A percentile compares a stretch with the other conserved stretches of the same genome.
Conservation (phyloP, 2,888 invertebrate species). For the Bimastos eiseni region DNA sequence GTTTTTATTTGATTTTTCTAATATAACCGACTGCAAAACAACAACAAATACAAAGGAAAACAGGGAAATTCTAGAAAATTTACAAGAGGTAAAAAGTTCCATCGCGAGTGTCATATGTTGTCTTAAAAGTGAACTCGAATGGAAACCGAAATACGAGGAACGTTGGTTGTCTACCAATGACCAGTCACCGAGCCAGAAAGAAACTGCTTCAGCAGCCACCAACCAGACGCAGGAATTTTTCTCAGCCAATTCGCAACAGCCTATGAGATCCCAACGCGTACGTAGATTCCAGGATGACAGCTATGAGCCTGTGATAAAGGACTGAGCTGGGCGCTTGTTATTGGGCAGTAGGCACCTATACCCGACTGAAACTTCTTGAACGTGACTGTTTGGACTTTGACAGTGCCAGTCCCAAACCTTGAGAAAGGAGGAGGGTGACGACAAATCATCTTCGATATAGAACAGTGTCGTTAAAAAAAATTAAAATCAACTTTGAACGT, state of each 20-base stretch:
- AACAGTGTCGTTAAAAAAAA: too few species aligned
- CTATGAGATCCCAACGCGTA: not conserved
- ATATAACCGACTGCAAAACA: conserved; percentile 16
- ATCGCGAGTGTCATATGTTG: not conserved
- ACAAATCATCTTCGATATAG: too few species aligned
- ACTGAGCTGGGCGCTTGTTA: not conserved
- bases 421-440: too few species aligned
- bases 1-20: conserved; percentile 45
- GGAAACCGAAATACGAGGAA: not conserved
- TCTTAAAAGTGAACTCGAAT: not conserved
- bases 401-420: too few species aligned
- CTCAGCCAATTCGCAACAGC: not conserved
- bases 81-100: not conserved
- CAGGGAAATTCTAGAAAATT: not conserved
- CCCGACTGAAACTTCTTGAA: too few species aligned
- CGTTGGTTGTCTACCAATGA: not conserved
- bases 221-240: not conserved
- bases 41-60: not conserved
- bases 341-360: not conserved
- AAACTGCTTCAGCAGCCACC: not conserved
- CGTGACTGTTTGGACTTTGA: too few species aligned
- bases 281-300: not conserved
- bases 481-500: too few species aligned
- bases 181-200: not conserved
- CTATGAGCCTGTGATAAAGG: too few species aligned